Conservation (phyloP, 2,113 vertebrate genomes). For the Dipodomys stephensi region DNA sequence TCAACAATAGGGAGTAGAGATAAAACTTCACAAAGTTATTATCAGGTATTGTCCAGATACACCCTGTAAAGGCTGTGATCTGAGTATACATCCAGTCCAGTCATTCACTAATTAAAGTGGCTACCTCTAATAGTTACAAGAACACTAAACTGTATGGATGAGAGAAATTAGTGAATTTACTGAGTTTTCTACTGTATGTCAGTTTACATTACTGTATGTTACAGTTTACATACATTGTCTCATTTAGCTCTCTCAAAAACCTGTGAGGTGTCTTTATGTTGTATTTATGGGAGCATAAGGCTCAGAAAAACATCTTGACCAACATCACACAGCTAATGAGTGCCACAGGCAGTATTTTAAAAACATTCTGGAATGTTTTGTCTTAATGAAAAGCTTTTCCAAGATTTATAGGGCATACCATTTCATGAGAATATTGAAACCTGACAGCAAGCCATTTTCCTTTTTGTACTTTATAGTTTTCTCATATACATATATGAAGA, state of each 20-base stretch:
- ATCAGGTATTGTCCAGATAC: background rate
- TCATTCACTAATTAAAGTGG: background rate
- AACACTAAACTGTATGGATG: background rate
- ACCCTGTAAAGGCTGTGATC: background rate
- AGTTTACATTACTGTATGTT: background rate
- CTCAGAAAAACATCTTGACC: background rate
- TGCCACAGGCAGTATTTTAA: constrained; percentile 13
- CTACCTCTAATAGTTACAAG: background rate
- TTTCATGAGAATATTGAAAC: constrained; percentile 55
- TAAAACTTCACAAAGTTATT: constrained; percentile 18
- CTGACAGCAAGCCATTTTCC: background rate
- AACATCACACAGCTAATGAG: background rate
- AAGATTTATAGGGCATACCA: background rate
- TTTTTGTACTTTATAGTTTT: constrained; percentile 39
- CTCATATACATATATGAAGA: background rate
- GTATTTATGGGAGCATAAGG: constrained; percentile 37
- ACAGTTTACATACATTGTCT: background rate
- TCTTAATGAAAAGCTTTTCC: constrained; percentile 35
- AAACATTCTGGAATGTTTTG: constrained; percentile 37
- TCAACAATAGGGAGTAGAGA: background rate
- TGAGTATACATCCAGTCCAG: background rate
- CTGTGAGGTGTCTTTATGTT: background rate
- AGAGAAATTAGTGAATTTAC: background rate
- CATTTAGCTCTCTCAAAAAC: constrained; percentile 23
- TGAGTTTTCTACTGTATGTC: background rate